A percentile compares a stretch with the other conserved stretches of the same genome.
These are phyloP conservation scores for Pachypanchax playfairii DNA, from an alignment of 2,113 vertebrate genomes.

Conservation along the genomic window DNA sequence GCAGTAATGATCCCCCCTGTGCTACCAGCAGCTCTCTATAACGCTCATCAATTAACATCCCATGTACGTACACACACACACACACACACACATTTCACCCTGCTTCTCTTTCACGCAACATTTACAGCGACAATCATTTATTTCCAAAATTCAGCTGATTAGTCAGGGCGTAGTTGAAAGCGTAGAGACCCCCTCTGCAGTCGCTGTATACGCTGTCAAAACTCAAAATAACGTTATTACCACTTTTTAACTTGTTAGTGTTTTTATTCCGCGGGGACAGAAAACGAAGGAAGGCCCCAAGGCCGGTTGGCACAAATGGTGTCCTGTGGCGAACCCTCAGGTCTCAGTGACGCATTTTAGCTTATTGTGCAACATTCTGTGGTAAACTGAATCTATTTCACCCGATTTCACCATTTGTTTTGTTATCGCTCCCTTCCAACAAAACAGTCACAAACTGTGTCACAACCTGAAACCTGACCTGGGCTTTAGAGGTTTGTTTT, in stretches of 20 bases:
- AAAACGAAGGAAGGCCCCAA: slow-evolving; percentile 37
- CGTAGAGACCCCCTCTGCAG: slow-evolving; percentile 57
- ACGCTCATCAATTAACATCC: slow-evolving; percentile 85
- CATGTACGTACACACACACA: slow-evolving; percentile 42
- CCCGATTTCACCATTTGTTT: slow-evolving; percentile 54
- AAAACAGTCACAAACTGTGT: slow-evolving; percentile 40
- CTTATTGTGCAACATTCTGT: slow-evolving; percentile 53
- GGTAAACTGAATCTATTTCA: slow-evolving; percentile 62
- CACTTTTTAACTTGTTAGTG: slow-evolving; percentile 35
- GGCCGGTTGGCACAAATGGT: slow-evolving; percentile 52
- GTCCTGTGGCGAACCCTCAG: slow-evolving; percentile 66
- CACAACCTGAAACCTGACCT: slow-evolving; percentile 38
- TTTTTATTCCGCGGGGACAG: slow-evolving; percentile 44
- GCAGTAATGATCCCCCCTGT: slow-evolving; percentile 82
- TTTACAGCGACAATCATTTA: slow-evolving; percentile 80
- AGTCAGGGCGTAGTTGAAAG: slow-evolving; percentile 73
- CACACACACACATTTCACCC: slow-evolving; percentile 46
- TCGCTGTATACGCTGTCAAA: slow-evolving; percentile 53
- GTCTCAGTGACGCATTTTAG: slow-evolving; percentile 61
- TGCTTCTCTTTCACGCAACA: slow-evolving; percentile 81
- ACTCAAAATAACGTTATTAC: slow-evolving; percentile 71
- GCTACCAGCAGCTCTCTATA: slow-evolving; percentile 80
- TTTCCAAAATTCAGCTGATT: slow-evolving; percentile 81
- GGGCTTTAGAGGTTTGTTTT: slow-evolving; percentile 57
- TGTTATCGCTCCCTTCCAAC: slow-evolving; percentile 9